These are phyloP conservation scores for Ptychobarbus kaznakovi DNA, from an alignment of 2,797 vertebrate species.

Conservation along the genomic window DNA sequence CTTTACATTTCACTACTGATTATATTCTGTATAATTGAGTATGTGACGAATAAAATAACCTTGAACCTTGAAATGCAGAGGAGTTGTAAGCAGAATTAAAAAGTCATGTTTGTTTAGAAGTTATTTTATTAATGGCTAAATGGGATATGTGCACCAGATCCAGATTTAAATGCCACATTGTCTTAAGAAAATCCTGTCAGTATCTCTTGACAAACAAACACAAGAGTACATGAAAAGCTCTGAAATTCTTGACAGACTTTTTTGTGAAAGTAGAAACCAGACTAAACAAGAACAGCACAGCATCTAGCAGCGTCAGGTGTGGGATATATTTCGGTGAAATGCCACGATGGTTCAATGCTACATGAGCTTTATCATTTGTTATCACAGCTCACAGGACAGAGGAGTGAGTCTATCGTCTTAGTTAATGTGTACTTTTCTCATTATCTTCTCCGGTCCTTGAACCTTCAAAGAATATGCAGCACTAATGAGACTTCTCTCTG, in stretches of 20 bases:
- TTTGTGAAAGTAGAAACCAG: neutral
- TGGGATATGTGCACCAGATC: neutral
- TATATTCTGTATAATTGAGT: too few species aligned
- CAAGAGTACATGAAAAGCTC: neutral
- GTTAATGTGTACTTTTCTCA: neutral
- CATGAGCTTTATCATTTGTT: slow-evolving; percentile 25
- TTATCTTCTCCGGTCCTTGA: slow-evolving; percentile 27
- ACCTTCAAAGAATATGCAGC: slow-evolving; percentile 23
- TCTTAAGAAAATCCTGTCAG: slow-evolving; percentile 16
- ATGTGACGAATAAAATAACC: too few species aligned
- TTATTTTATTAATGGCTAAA: neutral
- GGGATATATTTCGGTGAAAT: neutral
- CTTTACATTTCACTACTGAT: too few species aligned
- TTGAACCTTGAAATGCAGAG: neutral
- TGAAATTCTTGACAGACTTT: neutral
- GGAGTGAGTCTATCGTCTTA: neutral
- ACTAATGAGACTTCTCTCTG: slow-evolving; percentile 14
- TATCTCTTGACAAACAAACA: neutral
- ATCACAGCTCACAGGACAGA: slow-evolving; percentile 22
- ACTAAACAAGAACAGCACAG: neutral
- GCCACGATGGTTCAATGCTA: neutral
- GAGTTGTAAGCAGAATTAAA: neutral
- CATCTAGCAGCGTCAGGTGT: neutral
- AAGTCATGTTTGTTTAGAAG: neutral
- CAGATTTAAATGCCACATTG: neutral